These are phyloP conservation scores for Triops cancriformis DNA, from an alignment of 1,140 invertebrate species.

Conservation along the genomic window DNA sequence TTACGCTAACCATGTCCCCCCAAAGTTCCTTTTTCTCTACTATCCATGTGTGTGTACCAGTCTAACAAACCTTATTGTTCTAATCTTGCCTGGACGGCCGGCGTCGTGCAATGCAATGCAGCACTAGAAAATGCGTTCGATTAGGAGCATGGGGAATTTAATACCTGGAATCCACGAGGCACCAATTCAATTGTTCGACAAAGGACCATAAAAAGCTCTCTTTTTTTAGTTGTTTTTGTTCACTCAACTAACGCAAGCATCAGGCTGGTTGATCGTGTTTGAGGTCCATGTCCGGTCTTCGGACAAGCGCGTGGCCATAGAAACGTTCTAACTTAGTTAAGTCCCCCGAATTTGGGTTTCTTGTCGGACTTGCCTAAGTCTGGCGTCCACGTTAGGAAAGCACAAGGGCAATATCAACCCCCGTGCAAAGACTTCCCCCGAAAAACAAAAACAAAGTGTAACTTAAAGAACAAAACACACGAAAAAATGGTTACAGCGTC, in stretches of 20 bases:
- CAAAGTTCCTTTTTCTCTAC: not conserved
- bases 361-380: not conserved
- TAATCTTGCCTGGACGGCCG: not conserved
- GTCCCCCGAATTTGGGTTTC: constrained; percentile 5
- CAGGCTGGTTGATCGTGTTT: not conserved
- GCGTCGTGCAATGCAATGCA: too few species aligned
- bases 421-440: not conserved
- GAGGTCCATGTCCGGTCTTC: constrained; percentile 1
- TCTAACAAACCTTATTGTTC: not conserved
- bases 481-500: not conserved
- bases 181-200: not conserved
- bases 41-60: not conserved
- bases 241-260: not conserved
- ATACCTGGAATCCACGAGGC: not conserved
- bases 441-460: not conserved
- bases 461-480: not conserved
- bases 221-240: not conserved
- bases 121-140: not conserved
- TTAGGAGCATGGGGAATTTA: not conserved
- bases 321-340: constrained; percentile 7
- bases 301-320: constrained; percentile 8
- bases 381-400: too few species aligned
- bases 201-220: not conserved
- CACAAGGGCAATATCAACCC: too few species aligned
- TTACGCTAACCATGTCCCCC: not conserved